These are phyloP conservation scores for Drosophila pruinosa DNA, from an alignment of 1,140 invertebrate species.

Conservation along the genomic window DNA sequence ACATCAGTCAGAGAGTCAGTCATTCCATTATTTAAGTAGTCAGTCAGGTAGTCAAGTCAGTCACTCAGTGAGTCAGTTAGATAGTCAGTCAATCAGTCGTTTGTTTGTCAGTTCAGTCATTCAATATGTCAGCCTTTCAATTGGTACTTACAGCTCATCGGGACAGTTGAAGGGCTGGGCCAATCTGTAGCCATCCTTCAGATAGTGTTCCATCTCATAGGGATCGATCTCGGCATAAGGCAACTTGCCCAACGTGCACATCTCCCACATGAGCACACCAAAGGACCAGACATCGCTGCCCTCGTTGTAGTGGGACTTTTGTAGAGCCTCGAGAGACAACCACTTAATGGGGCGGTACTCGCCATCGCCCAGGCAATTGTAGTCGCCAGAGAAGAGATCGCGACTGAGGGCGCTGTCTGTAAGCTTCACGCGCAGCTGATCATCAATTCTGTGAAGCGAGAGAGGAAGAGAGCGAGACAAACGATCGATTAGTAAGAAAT, in stretches of 20 bases:
- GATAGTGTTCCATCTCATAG: constrained; percentile 96
- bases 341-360: constrained; percentile 98
- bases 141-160: constrained; percentile 92
- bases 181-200: constrained; percentile 94
- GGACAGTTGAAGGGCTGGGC: constrained; percentile 97
- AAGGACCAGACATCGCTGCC: constrained; percentile 97
- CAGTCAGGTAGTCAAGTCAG: not conserved
- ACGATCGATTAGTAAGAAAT: not conserved
- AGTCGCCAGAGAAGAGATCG: constrained; percentile 96
- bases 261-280: constrained; percentile 97
- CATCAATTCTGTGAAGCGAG: constrained; percentile 86
- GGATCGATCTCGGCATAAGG: constrained; percentile 89
- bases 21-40: not conserved
- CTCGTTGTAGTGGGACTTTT: constrained; percentile 91
- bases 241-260: constrained; percentile 95
- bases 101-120: not conserved
- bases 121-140: too few relatives aligned
- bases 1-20: not conserved
- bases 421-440: constrained; percentile 93
- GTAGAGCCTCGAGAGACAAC: constrained; percentile 94
- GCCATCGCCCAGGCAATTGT: constrained; percentile 97
- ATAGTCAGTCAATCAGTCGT: not conserved
- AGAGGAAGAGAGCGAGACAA: not conserved
- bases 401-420: constrained; percentile 96
- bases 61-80: not conserved